phyloP scores from a whole-genome alignment of 2,888 invertebrate species.

The Autographa gamma region DNA sequence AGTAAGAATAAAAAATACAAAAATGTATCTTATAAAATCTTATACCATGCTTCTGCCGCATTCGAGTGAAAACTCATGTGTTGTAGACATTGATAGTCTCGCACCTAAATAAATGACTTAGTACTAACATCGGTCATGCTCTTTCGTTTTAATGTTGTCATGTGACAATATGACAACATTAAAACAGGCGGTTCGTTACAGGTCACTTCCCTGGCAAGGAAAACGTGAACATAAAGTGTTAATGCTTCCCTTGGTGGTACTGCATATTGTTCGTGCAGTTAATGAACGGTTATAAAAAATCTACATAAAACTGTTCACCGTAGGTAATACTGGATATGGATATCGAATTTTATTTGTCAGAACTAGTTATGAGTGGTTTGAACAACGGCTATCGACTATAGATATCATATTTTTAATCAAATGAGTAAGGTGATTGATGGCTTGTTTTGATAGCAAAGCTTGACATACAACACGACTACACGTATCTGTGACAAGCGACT shows the following conservation, averaged over 20 bases:
- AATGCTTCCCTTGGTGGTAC: constrained; percentile 10
- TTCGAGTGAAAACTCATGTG: neutral
- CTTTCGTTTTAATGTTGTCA: constrained; percentile 22
- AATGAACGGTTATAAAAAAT: neutral
- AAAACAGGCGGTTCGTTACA: constrained; percentile 17
- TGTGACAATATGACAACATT: constrained; percentile 26
- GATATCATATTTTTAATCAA: neutral
- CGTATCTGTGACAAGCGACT: neutral
- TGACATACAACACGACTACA: neutral
- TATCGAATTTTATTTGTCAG: neutral
- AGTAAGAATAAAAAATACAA: neutral
- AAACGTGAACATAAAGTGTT: constrained; percentile 3
- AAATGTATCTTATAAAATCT: neutral
- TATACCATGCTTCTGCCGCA: neutral
- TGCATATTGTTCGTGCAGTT: neutral
- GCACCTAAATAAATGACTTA: constrained; percentile 30
- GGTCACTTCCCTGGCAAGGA: constrained; percentile 9
- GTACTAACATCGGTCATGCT: constrained; percentile 21
- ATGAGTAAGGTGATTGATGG: neutral
- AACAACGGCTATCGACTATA: neutral
- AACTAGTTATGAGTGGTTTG: neutral
- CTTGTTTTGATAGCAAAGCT: neutral
- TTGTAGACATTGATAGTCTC: constrained; percentile 16
- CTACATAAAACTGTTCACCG: neutral
- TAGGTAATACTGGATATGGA: neutral